A percentile compares a stretch with the other conserved stretches of the same genome.
Evolutionary conservation across 2,888 invertebrate genomes (phyloP).

Genomic region (Mythimna albipuncta): DNA sequence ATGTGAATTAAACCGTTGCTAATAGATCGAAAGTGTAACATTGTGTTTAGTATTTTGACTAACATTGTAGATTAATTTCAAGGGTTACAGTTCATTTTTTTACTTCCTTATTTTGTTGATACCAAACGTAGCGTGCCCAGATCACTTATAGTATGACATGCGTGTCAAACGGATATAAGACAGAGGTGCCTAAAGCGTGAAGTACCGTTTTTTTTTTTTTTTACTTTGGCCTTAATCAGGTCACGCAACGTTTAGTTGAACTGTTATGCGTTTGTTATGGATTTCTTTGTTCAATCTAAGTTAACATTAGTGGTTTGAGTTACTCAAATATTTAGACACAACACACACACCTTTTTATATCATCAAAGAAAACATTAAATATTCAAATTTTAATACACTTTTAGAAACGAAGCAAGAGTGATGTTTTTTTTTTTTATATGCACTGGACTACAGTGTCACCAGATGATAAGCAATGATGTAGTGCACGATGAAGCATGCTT

Average conservation of each 20-base stretch:
- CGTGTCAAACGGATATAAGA: constrained; percentile 66
- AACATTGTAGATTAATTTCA: constrained; percentile 67
- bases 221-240: constrained; percentile 44
- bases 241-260: constrained; percentile 56
- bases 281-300: constrained; percentile 22
- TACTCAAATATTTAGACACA: no score
- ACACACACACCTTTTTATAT: no score
- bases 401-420: no score
- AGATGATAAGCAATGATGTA: no score
- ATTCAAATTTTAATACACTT: no score
- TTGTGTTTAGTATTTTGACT: constrained; percentile 73
- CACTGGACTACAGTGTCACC: no score
- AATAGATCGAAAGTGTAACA: constrained; percentile 72
- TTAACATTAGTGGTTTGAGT: not conserved
- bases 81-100: constrained; percentile 60
- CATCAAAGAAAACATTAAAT: no score
- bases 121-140: constrained; percentile 58
- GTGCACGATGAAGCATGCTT: no score
- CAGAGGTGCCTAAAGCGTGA: constrained; percentile 49
- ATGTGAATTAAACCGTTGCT: constrained; percentile 74
- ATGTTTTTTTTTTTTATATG: no score
- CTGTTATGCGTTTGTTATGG: constrained; percentile 29
- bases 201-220: constrained; percentile 59
- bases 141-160: constrained; percentile 66
- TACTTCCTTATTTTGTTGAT: constrained; percentile 36